Percentiles rank a stretch among this genome's conserved stretches.
phyloP scores from a whole-genome alignment of 2,888 invertebrate genomes.

The Nineta flava region DNA sequence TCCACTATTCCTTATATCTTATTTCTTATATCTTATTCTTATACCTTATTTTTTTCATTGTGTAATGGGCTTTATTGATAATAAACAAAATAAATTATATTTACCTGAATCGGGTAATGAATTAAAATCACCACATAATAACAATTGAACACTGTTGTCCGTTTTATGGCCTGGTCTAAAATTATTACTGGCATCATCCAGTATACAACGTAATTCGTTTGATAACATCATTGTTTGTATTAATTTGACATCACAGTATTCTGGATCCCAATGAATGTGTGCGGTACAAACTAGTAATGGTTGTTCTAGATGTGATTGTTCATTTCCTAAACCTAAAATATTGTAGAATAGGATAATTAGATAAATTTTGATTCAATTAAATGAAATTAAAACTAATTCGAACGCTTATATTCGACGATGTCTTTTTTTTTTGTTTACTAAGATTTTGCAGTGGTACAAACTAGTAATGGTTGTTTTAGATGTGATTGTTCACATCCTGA shows the following conservation, averaged over 20 bases:
- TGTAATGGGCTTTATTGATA: too few relatives aligned
- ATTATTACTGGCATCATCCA: constrained; percentile 72
- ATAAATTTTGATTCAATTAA: background rate
- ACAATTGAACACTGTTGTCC: constrained; percentile 70
- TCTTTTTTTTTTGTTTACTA: too few relatives aligned
- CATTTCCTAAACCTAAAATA: constrained; percentile 28
- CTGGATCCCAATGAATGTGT: constrained; percentile 99
- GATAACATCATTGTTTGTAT: constrained; percentile 99
- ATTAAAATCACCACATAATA: constrained; percentile 97
- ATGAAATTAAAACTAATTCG: background rate
- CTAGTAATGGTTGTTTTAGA: constrained; percentile 72
- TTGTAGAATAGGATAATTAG: background rate
- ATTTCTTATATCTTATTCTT: too few relatives aligned
- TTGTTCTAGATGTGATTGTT: constrained; percentile 61
- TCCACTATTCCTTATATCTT: too few relatives aligned
- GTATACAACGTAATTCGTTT: constrained; percentile 76
- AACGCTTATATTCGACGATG: background rate
- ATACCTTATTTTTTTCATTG: too few relatives aligned
- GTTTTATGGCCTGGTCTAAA: constrained; percentile 56
- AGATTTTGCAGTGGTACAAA: constrained; percentile 96
- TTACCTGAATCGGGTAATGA: constrained; percentile 83
- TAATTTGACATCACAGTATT: constrained; percentile 97
- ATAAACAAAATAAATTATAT: constrained; percentile 24
- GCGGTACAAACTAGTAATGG: constrained; percentile 93
- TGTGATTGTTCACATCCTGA: constrained; percentile 47